A percentile compares a stretch with the other conserved stretches of the same genome.
phyloP scores from a whole-genome alignment of 2,113 vertebrate genomes.

The Struthidea cinerea region DNA sequence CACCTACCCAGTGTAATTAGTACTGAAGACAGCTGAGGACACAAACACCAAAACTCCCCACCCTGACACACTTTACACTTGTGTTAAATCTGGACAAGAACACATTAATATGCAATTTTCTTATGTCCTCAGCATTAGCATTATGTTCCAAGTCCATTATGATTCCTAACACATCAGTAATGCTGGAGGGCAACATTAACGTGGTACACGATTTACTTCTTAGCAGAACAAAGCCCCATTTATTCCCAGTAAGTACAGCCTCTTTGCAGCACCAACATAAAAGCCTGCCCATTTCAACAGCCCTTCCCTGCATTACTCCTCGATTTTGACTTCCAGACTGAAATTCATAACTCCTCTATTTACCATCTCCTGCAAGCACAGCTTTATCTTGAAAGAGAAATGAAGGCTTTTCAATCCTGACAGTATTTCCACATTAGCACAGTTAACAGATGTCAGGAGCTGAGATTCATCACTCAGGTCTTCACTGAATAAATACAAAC shows the following conservation, averaged over 20 bases:
- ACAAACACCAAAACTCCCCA: neutral
- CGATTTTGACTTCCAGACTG: neutral
- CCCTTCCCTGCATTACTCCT: neutral
- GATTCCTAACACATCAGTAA: neutral
- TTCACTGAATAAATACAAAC: conserved; percentile 5
- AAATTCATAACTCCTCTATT: neutral
- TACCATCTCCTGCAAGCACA: neutral
- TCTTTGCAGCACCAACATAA: neutral
- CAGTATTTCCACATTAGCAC: conserved; percentile 38
- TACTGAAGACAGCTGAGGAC: neutral
- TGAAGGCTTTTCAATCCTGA: neutral
- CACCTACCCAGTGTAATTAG: neutral
- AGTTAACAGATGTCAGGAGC: neutral
- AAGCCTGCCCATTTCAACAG: neutral
- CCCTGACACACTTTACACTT: neutral
- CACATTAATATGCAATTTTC: neutral
- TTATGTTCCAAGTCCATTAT: neutral
- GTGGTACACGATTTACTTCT: neutral
- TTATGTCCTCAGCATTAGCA: neutral
- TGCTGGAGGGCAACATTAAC: neutral
- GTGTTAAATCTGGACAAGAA: neutral
- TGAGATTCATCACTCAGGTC: neutral
- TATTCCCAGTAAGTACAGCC: neutral
- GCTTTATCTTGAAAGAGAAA: neutral
- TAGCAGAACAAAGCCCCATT: neutral